Evolutionary conservation across 2,113 vertebrate species (phyloP).

Genomic region (Gymnobelideus leadbeateri): DNA sequence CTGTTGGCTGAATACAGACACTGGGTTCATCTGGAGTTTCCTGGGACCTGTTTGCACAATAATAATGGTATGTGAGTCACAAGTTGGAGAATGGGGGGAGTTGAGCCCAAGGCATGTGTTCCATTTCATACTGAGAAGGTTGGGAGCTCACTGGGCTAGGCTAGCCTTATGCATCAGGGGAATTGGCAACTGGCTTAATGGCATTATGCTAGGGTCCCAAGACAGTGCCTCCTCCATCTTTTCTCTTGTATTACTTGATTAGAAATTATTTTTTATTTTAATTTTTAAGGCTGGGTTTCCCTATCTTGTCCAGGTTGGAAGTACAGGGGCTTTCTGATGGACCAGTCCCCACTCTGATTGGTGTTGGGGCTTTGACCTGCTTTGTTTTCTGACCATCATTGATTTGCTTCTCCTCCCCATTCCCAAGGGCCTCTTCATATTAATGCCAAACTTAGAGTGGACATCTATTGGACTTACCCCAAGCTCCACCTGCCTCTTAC

Average conservation of each 20-base stretch:
- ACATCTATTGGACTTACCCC: not conserved
- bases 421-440: not conserved
- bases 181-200: not conserved
- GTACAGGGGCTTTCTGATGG: not conserved
- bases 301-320: not conserved
- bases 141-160: not conserved
- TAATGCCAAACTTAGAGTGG: not conserved
- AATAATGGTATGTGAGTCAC: conserved; percentile 80
- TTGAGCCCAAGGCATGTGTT: not conserved
- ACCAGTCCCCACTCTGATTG: not conserved
- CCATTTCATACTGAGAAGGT: not conserved
- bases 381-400: not conserved
- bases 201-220: not conserved
- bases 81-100: not conserved
- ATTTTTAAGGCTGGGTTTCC: not conserved
- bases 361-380: not conserved
- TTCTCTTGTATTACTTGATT: not conserved
- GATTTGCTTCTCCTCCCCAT: not conserved
- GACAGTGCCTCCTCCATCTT: not conserved
- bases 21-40: conserved; percentile 84
- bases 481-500: not conserved
- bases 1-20: conserved; percentile 83
- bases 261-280: not conserved
- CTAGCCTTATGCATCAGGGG: not conserved
- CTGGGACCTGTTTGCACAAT: conserved; percentile 84